phyloP scores from a whole-genome alignment of 2,888 invertebrate species.

The Euclidia mi region DNA sequence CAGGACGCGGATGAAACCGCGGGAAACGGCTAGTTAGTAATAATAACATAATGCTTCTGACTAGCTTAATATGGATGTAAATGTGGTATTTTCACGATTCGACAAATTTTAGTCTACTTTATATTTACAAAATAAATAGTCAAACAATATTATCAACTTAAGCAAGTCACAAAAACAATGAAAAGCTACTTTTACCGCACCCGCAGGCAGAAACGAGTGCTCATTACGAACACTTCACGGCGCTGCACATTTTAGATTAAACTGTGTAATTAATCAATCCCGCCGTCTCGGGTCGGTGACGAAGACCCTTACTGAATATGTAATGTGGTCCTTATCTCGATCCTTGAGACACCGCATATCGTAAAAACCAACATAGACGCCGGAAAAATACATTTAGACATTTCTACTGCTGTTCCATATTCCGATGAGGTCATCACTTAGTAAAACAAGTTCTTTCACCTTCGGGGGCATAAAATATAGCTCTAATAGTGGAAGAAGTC shows the following conservation, averaged over 20 bases:
- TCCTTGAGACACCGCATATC: constrained; percentile 3
- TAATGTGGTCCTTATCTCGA: constrained; percentile 17
- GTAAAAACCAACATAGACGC: constrained; percentile 13
- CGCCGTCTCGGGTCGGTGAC: constrained; percentile 11
- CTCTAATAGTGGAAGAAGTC: constrained; percentile 48
- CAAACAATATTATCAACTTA: no score
- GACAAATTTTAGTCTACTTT: no score
- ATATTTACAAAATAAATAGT: no score
- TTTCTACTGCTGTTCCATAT: constrained; percentile 9
- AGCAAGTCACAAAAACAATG: no score
- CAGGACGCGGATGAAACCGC: no score
- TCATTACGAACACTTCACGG: constrained; percentile 7
- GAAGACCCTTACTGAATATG: constrained; percentile 18
- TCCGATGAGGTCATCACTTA: constrained; percentile 14
- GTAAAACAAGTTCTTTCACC: constrained; percentile 50
- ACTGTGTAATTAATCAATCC: constrained; percentile 18
- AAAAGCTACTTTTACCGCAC: neutral
- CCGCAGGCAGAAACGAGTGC: constrained; percentile 7
- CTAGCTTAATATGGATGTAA: no score
- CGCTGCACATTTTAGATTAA: constrained; percentile 18
- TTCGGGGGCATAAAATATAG: constrained; percentile 43
- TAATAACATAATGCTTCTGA: no score
- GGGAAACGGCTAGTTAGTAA: no score
- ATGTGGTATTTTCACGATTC: no score
- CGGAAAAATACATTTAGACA: constrained; percentile 8